Conservation (phyloP, 2,888 invertebrate genomes). For the Hirtodrosophila histrioides region DNA sequence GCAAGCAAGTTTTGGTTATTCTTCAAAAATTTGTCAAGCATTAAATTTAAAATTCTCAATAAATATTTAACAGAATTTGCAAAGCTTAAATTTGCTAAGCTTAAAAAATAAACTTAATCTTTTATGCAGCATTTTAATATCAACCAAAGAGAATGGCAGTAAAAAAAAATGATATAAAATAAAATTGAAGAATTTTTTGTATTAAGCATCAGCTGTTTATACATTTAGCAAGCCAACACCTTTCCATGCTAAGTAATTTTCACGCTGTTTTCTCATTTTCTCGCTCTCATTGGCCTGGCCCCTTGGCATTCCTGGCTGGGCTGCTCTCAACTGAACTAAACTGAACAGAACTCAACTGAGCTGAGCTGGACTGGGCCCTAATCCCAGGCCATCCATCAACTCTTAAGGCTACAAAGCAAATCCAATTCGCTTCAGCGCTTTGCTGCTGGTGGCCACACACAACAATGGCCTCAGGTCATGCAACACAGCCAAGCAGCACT, state of each 20-base stretch:
- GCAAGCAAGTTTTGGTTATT: too few species aligned
- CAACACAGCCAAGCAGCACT: conserved; percentile 53
- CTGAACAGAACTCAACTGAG: too few species aligned
- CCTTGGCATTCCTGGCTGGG: conserved; percentile 45
- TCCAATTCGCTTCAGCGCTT: conserved; percentile 71
- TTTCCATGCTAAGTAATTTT: conserved; percentile 52
- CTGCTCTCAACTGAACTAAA: too few species aligned
- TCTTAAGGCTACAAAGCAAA: conserved; percentile 59
- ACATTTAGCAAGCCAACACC: conserved; percentile 45
- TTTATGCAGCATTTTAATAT: too few species aligned
- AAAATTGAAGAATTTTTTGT: conserved; percentile 13
- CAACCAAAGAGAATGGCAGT: too few species aligned
- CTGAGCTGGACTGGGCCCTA: conserved; percentile 30
- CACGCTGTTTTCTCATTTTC: conserved; percentile 38
- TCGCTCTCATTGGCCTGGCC: neutral
- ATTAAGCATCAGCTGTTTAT: conserved; percentile 38
- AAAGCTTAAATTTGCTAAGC: too few species aligned
- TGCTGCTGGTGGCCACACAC: too few species aligned
- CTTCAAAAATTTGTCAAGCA: too few species aligned
- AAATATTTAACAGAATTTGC: too few species aligned
- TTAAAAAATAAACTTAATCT: too few species aligned
- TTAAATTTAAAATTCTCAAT: too few species aligned
- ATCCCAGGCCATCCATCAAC: conserved; percentile 74
- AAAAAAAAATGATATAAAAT: conserved; percentile 5
- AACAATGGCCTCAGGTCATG: conserved; percentile 69